phyloP scores from a whole-genome alignment of 2,888 invertebrate genomes.

The Caenorhabditis plicata region DNA sequence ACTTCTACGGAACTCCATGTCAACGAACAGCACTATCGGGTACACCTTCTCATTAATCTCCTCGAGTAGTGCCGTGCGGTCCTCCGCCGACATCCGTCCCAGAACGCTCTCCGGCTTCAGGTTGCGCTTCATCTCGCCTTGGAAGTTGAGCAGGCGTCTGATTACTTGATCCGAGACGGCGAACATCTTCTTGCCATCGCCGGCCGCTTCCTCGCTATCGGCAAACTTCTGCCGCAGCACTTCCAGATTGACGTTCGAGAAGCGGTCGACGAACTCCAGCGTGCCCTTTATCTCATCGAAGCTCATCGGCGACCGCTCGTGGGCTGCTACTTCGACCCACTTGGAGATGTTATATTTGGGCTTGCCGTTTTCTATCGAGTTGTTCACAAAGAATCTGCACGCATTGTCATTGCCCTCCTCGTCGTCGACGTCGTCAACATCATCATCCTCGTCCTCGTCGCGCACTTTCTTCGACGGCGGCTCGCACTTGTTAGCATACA shows the following conservation, averaged over 20 bases:
- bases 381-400: no score
- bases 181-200: background rate
- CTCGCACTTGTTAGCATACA: no score
- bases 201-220: background rate
- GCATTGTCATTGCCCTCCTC: no score
- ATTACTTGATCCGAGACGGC: conserved; percentile 6
- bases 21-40: conserved; percentile 12
- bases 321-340: no score
- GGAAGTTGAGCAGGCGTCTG: conserved; percentile 16
- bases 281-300: no score
- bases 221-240: background rate
- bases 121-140: conserved; percentile 4
- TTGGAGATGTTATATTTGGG: no score
- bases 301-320: no score
- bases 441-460: no score
- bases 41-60: conserved; percentile 16
- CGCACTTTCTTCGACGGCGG: no score
- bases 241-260: conserved; percentile 2
- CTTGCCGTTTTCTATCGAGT: no score
- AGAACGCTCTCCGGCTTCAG: conserved; percentile 14
- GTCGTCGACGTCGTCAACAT: no score
- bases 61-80: conserved; percentile 12
- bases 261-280: no score
- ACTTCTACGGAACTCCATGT: conserved; percentile 25
- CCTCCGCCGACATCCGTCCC: conserved; percentile 4